Evolutionary conservation across 2,113 vertebrate genomes (phyloP).

Genomic region (Motacilla tschutschensis): DNA sequence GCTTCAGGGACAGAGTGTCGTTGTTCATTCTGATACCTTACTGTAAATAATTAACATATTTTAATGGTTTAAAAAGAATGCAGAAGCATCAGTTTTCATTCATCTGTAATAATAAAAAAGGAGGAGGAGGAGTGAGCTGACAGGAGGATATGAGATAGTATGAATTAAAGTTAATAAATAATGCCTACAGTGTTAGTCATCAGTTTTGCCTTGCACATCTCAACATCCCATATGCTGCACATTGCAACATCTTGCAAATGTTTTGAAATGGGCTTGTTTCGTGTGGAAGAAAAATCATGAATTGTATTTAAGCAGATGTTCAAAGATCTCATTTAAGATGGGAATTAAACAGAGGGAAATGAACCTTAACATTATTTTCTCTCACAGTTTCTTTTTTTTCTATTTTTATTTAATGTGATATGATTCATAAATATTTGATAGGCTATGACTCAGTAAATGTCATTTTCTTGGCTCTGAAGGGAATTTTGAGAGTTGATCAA

Average conservation of each 20-base stretch:
- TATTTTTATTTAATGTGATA: slow-evolving; percentile 20
- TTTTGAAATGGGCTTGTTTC: not conserved
- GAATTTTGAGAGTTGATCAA: not conserved
- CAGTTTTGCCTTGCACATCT: not conserved
- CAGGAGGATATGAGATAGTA: slow-evolving; percentile 29
- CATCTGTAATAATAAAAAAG: slow-evolving; percentile 14
- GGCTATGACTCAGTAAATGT: not conserved
- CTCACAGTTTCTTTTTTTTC: not conserved
- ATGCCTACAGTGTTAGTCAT: slow-evolving; percentile 31
- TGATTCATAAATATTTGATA: slow-evolving; percentile 16
- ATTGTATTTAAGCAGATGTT: not conserved
- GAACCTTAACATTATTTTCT: not conserved
- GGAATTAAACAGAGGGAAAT: not conserved
- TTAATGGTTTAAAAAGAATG: slow-evolving; percentile 40
- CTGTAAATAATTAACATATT: slow-evolving; percentile 5
- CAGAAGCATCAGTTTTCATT: slow-evolving; percentile 24
- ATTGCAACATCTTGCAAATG: not conserved
- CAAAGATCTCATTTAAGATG: not conserved
- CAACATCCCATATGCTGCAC: not conserved
- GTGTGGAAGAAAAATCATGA: not conserved
- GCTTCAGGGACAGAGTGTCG: not conserved
- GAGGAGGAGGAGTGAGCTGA: slow-evolving; percentile 5
- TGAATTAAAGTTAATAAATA: slow-evolving; percentile 47
- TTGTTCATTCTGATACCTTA: not conserved
- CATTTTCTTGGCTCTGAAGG: slow-evolving; percentile 27